Evolutionary conservation across 2,888 invertebrate genomes (phyloP).

Genomic region (Octonoba sinensis): DNA sequence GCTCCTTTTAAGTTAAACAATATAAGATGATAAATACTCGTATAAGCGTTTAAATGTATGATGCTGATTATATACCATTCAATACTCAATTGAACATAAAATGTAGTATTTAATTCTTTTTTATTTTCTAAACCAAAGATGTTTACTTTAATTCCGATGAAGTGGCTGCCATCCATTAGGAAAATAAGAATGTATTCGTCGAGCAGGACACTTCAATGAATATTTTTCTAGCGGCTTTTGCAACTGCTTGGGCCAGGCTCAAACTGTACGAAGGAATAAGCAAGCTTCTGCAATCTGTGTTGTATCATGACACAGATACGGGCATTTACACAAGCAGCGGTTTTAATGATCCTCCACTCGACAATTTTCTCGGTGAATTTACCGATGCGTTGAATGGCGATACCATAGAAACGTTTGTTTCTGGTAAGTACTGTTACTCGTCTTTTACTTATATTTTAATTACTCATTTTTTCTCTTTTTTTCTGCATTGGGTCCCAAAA

Average conservation of each 20-base stretch:
- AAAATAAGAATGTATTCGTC: background rate
- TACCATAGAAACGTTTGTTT: constrained; percentile 10
- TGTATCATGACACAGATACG: constrained; percentile 9
- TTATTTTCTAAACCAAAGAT: constrained; percentile 3
- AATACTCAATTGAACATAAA: too few relatives aligned
- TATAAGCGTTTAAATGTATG: too few relatives aligned
- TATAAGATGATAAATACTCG: too few relatives aligned
- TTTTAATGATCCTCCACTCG: background rate
- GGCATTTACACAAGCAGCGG: background rate
- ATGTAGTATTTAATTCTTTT: too few relatives aligned
- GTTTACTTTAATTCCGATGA: constrained; percentile 3
- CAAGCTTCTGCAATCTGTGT: background rate
- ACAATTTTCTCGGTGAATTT: constrained; percentile 3
- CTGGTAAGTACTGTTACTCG: constrained; percentile 1
- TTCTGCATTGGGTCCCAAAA: constrained; percentile 11
- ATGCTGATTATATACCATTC: too few relatives aligned
- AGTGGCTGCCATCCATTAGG: background rate
- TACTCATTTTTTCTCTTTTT: background rate
- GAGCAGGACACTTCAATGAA: background rate
- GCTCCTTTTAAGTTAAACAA: too few relatives aligned
- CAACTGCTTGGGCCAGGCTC: background rate
- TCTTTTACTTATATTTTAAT: too few relatives aligned
- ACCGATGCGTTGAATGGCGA: constrained; percentile 18
- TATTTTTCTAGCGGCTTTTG: background rate
- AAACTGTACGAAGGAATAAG: background rate